phyloP scores from a whole-genome alignment of 2,113 vertebrate species.

The Clarias magur region DNA sequence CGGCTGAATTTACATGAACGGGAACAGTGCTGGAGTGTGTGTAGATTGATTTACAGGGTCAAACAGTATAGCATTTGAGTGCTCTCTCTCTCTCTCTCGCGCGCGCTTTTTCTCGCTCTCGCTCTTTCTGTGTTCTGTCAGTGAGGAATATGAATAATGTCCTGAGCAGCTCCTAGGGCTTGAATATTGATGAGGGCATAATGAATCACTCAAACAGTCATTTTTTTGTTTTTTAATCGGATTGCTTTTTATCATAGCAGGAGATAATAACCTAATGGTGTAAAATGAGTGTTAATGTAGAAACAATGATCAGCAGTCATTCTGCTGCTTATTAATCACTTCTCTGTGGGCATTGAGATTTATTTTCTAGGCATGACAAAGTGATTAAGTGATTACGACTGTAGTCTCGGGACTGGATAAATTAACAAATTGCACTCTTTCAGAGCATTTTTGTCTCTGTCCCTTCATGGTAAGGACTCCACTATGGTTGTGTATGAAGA shows the following conservation, averaged over 20 bases:
- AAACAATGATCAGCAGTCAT: background rate
- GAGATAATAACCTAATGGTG: background rate
- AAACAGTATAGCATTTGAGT: background rate
- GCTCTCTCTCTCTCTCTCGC: background rate
- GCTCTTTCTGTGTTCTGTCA: background rate
- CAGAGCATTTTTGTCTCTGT: background rate
- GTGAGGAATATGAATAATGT: background rate
- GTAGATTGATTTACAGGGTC: slow-evolving; percentile 1
- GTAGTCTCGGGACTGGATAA: background rate
- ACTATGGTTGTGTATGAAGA: background rate
- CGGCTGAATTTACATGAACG: background rate
- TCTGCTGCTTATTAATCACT: background rate
- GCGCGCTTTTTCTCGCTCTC: slow-evolving; percentile 24
- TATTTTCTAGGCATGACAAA: background rate
- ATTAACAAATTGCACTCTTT: background rate
- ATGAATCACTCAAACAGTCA: background rate
- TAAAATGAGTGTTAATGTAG: background rate
- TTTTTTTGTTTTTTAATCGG: background rate
- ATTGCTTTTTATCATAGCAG: background rate
- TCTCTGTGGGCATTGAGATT: background rate
- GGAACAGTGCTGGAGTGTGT: slow-evolving; percentile 25
- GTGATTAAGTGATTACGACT: background rate
- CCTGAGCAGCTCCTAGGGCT: background rate
- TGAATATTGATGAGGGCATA: too few relatives aligned
- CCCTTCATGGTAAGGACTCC: background rate